Conservation (phyloP, 1,140 invertebrate genomes). For the Olivierus martensii region DNA sequence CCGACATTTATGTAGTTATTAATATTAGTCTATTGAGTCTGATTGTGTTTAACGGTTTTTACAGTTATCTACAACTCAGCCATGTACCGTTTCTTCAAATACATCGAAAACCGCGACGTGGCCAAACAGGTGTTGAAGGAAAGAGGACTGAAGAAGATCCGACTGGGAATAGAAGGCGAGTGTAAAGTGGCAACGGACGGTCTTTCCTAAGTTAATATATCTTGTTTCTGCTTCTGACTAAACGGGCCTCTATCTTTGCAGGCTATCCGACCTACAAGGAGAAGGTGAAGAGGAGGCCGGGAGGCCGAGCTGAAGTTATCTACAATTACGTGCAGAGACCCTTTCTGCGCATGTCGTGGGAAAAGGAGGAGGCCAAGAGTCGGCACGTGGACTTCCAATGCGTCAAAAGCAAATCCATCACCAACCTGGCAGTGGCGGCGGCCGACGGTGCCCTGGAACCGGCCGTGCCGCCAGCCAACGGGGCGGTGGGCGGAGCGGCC, state of each 20-base stretch:
- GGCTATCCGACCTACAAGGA: slow-evolving; percentile 98
- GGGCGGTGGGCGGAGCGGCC: slow-evolving; percentile 22
- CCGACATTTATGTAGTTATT: too few relatives aligned
- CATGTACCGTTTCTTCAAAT: slow-evolving; percentile 85
- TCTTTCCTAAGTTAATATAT: too few relatives aligned
- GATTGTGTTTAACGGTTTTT: too few relatives aligned
- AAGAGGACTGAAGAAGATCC: slow-evolving; percentile 93
- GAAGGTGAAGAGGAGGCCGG: slow-evolving; percentile 52
- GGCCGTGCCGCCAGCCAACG: slow-evolving; percentile 9
- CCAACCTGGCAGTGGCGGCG: slow-evolving; percentile 81
- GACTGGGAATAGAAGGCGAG: slow-evolving; percentile 86
- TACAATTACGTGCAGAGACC: slow-evolving; percentile 99
- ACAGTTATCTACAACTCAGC: slow-evolving; percentile 39
- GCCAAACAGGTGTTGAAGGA: slow-evolving; percentile 94
- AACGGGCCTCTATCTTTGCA: slow-evolving; percentile 9
- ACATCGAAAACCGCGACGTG: slow-evolving; percentile 98
- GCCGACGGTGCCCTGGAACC: slow-evolving; percentile 58
- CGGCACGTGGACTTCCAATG: slow-evolving; percentile 98
- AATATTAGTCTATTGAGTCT: too few relatives aligned
- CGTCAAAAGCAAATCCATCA: slow-evolving; percentile 86
- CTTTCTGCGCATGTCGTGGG: slow-evolving; percentile 99
- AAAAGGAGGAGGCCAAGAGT: slow-evolving; percentile 98
- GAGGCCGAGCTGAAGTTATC: slow-evolving; percentile 59
- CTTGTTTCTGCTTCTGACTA: too few relatives aligned
- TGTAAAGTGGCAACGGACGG: too few relatives aligned